These are phyloP conservation scores for Aphidius ervi DNA, from an alignment of 1,140 invertebrate species.

Conservation along the genomic window DNA sequence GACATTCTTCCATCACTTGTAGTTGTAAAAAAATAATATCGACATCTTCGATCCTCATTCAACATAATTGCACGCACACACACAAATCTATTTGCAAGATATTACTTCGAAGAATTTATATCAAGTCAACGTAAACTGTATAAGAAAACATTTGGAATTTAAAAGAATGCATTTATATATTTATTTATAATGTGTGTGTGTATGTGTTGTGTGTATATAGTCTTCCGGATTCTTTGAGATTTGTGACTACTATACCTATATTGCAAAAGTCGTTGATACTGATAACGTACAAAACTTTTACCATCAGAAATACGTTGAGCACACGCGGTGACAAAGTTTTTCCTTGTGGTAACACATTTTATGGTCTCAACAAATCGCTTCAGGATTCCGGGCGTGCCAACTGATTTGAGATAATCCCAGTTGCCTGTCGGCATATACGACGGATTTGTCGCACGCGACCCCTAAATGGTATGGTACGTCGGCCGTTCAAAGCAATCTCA, in stretches of 20 bases:
- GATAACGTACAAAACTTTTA: background rate
- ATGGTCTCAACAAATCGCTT: slow-evolving; percentile 45
- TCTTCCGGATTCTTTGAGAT: background rate
- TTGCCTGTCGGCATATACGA: slow-evolving; percentile 31
- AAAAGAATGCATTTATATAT: too few relatives aligned
- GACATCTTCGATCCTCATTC: background rate
- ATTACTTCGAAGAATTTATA: background rate
- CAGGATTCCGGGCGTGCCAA: slow-evolving; percentile 45
- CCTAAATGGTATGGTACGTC: slow-evolving; percentile 40
- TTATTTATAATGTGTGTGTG: too few relatives aligned
- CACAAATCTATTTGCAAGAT: too few relatives aligned
- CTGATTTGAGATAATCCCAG: slow-evolving; percentile 45
- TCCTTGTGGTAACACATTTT: slow-evolving; percentile 24
- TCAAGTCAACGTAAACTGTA: background rate
- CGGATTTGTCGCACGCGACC: slow-evolving; percentile 46
- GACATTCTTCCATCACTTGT: background rate
- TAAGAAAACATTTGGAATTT: background rate
- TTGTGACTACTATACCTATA: background rate
- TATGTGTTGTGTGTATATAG: background rate
- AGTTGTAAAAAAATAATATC: background rate
- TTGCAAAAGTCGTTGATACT: background rate
- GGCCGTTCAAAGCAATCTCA: slow-evolving; percentile 2
- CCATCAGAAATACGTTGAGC: too few relatives aligned
- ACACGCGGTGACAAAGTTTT: slow-evolving; percentile 9
- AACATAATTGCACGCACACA: too few relatives aligned